A percentile compares a stretch with the other conserved stretches of the same genome.
Conservation (phyloP, 1,140 invertebrate genomes). For the Ips nitidus region DNA sequence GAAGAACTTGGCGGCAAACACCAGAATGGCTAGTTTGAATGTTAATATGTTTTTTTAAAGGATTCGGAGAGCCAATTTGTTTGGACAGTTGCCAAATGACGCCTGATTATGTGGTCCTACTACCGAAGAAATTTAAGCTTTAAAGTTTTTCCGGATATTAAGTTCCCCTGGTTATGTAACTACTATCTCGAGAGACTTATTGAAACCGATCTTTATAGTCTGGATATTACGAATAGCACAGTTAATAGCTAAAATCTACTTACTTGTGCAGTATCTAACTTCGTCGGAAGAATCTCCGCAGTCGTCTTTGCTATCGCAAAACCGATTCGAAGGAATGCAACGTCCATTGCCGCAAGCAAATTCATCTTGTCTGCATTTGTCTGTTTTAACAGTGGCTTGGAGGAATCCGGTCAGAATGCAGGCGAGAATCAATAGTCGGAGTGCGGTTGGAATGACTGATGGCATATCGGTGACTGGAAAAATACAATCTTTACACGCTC, state of each 20-base stretch:
- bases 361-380: slow-evolving; percentile 72
- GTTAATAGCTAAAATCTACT: slow-evolving; percentile 54
- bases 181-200: too few relatives aligned
- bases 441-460: not conserved
- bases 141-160: too few relatives aligned
- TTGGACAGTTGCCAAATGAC: too few relatives aligned
- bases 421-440: slow-evolving; percentile 8
- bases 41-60: too few relatives aligned
- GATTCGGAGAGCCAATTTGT: too few relatives aligned
- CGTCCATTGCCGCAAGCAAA: slow-evolving; percentile 76
- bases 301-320: slow-evolving; percentile 81
- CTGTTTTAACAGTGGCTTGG: slow-evolving; percentile 18
- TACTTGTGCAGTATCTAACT: slow-evolving; percentile 81
- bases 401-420: slow-evolving; percentile 5
- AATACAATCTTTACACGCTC: not conserved
- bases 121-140: too few relatives aligned
- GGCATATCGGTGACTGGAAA: not conserved
- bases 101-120: too few relatives aligned
- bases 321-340: slow-evolving; percentile 78
- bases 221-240: too few relatives aligned
- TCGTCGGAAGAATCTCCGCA: slow-evolving; percentile 85
- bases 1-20: too few relatives aligned
- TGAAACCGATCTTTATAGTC: too few relatives aligned
- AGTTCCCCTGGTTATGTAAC: too few relatives aligned
- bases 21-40: too few relatives aligned